Base-by-base conservation (phyloP, 1,140 invertebrate species). In the Ctenoplectra terminalis region DNA sequence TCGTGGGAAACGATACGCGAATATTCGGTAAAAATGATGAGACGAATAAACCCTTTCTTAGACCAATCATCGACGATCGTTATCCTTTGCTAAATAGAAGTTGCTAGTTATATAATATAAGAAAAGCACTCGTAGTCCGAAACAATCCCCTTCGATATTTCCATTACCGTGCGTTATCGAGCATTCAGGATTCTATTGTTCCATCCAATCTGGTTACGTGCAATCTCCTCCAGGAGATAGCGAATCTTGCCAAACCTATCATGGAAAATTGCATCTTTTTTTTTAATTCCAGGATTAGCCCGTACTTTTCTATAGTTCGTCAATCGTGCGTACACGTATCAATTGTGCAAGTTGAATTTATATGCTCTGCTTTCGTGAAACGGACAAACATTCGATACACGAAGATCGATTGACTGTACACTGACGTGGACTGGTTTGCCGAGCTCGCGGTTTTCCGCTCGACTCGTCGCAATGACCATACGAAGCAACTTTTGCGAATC, bases 371-470 rank as follows among this genome's bases (percentile, higher is more conserved):
- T 0, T 54, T 17, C 23, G 56, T 1, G 29, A 46, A 60, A 46
- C 15, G 40, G 29, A 61, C 40, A 17, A 48, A 34, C 56, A 15
- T 15, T 15, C 29, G 71, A 60, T 61, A n/a, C 31, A 17, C 9
- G 71, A 61, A 13, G 71, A 61, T 48, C 71, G 71, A 74, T 74
- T n/a, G 40, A 8, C 37, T 63, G 11, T n/a, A 46, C 26, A 7
- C 23, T n/a, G 23, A 3, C 29, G 29, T 13, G 3, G 40, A 46
- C 20, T 61, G 56, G 71, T 74, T 60, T 46, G 20, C n/a, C 56
- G 40, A 61, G 40, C 29, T 34, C 71, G 56, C 29, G 71, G 40
- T 74, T 74, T 74, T 74, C 71, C 71, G 56, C 54, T 48, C 71
- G 43, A 37, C 20, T 60, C 71, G 11, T 34, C 56, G 20, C 8